Conservation (phyloP, 1,140 invertebrate genomes). For the Calosoma granatense region DNA sequence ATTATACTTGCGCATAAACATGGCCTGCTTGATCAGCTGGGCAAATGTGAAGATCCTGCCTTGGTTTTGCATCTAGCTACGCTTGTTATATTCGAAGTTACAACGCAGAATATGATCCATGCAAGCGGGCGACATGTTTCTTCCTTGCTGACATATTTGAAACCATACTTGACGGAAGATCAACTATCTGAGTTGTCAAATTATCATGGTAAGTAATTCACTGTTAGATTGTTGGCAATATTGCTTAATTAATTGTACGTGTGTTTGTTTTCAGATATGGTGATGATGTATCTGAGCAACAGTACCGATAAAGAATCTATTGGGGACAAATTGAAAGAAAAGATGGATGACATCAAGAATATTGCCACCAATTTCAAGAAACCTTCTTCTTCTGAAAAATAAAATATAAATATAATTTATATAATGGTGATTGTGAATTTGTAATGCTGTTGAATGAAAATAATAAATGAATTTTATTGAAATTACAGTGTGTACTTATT, state of each 20-base stretch:
- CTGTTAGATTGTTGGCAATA: constrained; percentile 5
- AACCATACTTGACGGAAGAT: constrained; percentile 52
- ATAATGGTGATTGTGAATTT: neutral
- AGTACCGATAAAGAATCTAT: constrained; percentile 31
- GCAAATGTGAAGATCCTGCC: constrained; percentile 63
- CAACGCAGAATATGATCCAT: constrained; percentile 74
- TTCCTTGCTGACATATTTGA: constrained; percentile 62
- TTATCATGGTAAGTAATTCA: constrained; percentile 60
- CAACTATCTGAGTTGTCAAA: constrained; percentile 49
- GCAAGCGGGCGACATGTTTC: constrained; percentile 87
- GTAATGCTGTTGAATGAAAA: constrained; percentile 6
- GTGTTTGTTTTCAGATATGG: constrained; percentile 35
- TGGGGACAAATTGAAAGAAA: constrained; percentile 30
- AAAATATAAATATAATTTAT: neutral
- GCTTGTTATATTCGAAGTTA: constrained; percentile 70
- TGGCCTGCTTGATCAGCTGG: constrained; percentile 68
- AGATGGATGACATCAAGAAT: constrained; percentile 28
- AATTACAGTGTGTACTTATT: too few species aligned
- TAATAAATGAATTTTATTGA: neutral
- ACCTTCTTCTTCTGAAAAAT: constrained; percentile 6
- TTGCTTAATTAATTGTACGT: neutral
- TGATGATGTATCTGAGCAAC: constrained; percentile 25
- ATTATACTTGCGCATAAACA: constrained; percentile 69
- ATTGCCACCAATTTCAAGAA: constrained; percentile 34
- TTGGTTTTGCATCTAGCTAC: constrained; percentile 71